phyloP scores from a whole-genome alignment of 2,797 vertebrate genomes.

The Pempheris klunzingeri region DNA sequence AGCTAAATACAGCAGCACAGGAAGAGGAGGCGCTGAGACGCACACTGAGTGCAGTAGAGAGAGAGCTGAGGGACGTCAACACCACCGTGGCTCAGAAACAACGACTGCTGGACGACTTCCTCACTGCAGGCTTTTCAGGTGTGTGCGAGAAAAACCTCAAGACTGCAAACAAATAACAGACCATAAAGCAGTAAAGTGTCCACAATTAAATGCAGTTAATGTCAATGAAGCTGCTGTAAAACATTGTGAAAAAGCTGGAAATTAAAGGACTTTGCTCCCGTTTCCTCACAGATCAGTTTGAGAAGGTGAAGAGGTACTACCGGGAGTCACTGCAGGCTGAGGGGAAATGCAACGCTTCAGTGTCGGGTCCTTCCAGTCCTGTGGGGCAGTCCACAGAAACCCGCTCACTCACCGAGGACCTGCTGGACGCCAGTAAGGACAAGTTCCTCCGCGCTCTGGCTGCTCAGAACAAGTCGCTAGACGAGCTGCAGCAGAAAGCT shows the following conservation, averaged over 20 bases:
- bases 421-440: conserved; percentile 72
- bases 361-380: conserved; percentile 75
- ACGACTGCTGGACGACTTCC: conserved; percentile 72
- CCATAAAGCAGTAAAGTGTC: background rate
- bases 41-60: conserved; percentile 77
- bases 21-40: conserved; percentile 64
- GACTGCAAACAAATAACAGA: background rate
- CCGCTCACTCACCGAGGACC: conserved; percentile 46
- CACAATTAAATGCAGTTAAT: background rate
- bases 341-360: conserved; percentile 74
- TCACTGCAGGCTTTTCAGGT: conserved; percentile 84
- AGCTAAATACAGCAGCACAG: conserved; percentile 75
- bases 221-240: background rate
- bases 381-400: conserved; percentile 77
- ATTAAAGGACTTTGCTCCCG: background rate
- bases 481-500: conserved; percentile 81
- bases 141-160: background rate
- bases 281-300: conserved; percentile 85
- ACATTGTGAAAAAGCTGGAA: too few relatives aligned
- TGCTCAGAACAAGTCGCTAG: conserved; percentile 82
- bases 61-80: conserved; percentile 80
- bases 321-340: conserved; percentile 80
- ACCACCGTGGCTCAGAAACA: conserved; percentile 72
- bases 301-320: conserved; percentile 81
- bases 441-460: conserved; percentile 72